phyloP scores from a whole-genome alignment of 2,888 invertebrate species.

The Diarsia rubi region DNA sequence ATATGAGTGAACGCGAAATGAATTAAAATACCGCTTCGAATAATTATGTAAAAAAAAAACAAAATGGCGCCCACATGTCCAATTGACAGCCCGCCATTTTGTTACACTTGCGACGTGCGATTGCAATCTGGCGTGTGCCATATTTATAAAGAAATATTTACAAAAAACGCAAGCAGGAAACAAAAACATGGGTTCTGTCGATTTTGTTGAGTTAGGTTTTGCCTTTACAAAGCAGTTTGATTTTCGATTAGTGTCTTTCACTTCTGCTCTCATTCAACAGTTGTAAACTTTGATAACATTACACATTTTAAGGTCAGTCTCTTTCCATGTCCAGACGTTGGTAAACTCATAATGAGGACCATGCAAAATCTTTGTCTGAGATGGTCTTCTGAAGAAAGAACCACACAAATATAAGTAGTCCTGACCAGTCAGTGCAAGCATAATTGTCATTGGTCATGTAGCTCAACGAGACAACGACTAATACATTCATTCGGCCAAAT shows the following conservation, averaged over 20 bases:
- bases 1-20: constrained; percentile 25
- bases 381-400: no score
- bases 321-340: no score
- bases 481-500: not conserved
- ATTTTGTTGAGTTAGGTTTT: constrained; percentile 3
- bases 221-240: not conserved
- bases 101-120: constrained; percentile 51
- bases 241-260: not conserved
- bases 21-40: constrained; percentile 31
- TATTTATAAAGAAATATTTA: constrained; percentile 30
- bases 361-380: no score
- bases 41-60: constrained; percentile 36
- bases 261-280: not conserved
- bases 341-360: no score
- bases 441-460: no score
- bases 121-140: constrained; percentile 56
- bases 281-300: not conserved
- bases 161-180: constrained; percentile 15
- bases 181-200: constrained; percentile 39
- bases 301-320: not conserved
- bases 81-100: constrained; percentile 62
- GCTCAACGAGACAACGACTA: no score
- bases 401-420: no score
- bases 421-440: no score
- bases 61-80: constrained; percentile 63